Percentiles rank a stretch among this genome's conserved stretches.
Conservation (phyloP, 1,140 invertebrate species). For the Vanessa atalanta region DNA sequence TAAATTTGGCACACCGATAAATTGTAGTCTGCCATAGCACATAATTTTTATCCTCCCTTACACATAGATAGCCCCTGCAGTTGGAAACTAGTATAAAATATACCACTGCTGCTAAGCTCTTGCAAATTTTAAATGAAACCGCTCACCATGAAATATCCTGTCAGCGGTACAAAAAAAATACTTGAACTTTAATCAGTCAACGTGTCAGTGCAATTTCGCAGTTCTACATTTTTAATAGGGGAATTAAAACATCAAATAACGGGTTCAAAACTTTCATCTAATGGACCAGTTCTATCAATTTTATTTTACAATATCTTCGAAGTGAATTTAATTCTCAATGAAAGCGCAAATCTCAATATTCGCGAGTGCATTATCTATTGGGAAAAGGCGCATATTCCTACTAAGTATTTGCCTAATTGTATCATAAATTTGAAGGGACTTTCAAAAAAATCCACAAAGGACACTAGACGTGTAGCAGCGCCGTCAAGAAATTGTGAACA, state of each 20-base stretch:
- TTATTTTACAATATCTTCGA: conserved; percentile 55
- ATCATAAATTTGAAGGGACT: conserved; percentile 2
- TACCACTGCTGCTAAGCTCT: no score
- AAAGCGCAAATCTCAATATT: conserved; percentile 43
- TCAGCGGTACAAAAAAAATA: no score
- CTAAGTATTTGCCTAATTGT: conserved; percentile 40
- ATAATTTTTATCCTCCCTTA: no score
- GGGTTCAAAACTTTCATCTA: conserved; percentile 53
- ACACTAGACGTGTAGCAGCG: not conserved
- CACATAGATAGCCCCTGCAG: no score
- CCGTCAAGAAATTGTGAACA: not conserved
- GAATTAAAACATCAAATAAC: conserved; percentile 41
- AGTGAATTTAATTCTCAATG: conserved; percentile 33
- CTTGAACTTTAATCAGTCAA: not conserved
- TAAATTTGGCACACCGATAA: no score
- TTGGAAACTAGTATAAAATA: no score
- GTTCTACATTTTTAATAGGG: conserved; percentile 7
- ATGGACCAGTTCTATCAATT: conserved; percentile 49
- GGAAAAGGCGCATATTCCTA: conserved; percentile 44
- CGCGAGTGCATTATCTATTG: conserved; percentile 1
- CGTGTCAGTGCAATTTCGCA: conserved; percentile 14
- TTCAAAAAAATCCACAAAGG: not conserved
- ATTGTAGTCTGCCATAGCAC: no score
- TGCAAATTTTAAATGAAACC: no score
- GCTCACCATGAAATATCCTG: no score